phyloP scores from a whole-genome alignment of 1,140 invertebrate species.

The Alviniconcha marisindica region DNA sequence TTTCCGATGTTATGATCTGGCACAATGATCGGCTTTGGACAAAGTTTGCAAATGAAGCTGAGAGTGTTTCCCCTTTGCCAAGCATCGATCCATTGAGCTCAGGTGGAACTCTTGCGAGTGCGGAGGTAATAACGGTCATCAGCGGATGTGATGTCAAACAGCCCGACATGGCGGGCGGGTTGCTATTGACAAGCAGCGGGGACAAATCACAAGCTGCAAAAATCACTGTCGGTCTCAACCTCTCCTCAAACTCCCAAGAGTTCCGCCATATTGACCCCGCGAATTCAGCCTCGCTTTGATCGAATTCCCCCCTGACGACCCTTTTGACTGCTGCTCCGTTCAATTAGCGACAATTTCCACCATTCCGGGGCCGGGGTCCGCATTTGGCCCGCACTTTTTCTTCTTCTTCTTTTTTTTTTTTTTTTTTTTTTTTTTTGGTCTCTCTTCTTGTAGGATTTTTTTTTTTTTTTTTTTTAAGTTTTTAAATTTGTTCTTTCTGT shows the following conservation, averaged over 20 bases:
- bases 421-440: neutral
- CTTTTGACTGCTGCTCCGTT: conserved; percentile 21
- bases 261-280: conserved; percentile 36
- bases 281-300: conserved; percentile 14
- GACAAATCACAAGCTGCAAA: conserved; percentile 42
- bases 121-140: conserved; percentile 43
- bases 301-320: conserved; percentile 17
- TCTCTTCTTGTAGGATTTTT: too few relatives aligned
- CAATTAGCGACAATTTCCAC: conserved; percentile 24
- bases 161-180: conserved; percentile 30
- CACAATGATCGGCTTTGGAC: conserved; percentile 33
- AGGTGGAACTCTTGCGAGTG: conserved; percentile 37
- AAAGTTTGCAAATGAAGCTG: conserved; percentile 42
- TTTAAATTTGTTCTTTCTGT: too few relatives aligned
- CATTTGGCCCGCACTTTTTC: too few relatives aligned
- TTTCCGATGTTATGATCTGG: conserved; percentile 33
- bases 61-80: conserved; percentile 29
- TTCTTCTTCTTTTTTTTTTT: neutral
- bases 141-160: conserved; percentile 44
- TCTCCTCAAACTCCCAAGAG: conserved; percentile 8
- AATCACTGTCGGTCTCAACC: conserved; percentile 31
- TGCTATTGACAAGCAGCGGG: neutral
- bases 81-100: conserved; percentile 33
- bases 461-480: neutral
- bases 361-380: neutral